Percentiles rank a stretch among this genome's conserved stretches.
These are phyloP conservation scores for Tachystola acroxantha DNA, from an alignment of 2,888 invertebrate species.

Conservation along the genomic window DNA sequence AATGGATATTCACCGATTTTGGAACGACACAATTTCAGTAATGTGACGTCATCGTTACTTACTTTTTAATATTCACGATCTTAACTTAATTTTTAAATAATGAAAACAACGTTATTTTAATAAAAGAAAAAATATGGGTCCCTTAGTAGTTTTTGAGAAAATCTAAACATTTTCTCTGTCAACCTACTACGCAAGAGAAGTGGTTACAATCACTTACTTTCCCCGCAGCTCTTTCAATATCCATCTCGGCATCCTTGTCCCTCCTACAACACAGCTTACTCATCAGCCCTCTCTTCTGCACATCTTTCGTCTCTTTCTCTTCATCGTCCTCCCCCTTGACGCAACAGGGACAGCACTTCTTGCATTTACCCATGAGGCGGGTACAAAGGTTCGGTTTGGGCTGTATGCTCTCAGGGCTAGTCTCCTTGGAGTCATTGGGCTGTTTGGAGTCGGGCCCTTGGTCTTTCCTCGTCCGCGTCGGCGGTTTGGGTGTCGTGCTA, in stretches of 20 bases:
- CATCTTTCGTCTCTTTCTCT: slow-evolving; percentile 22
- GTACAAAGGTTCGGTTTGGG: slow-evolving; percentile 50
- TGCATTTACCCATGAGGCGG: slow-evolving; percentile 60
- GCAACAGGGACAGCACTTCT: slow-evolving; percentile 72
- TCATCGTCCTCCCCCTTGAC: slow-evolving; percentile 45
- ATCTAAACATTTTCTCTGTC: no score
- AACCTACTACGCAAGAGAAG: no score
- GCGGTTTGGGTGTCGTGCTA: slow-evolving; percentile 66
- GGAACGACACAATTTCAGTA: no score
- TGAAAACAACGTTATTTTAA: no score
- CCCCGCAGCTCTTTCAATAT: slow-evolving; percentile 58
- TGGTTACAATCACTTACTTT: no score
- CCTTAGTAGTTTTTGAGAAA: no score
- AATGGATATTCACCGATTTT: no score
- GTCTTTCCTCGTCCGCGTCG: slow-evolving; percentile 42
- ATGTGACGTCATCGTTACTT: no score
- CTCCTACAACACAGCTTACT: slow-evolving; percentile 53
- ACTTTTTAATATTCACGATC: no score
- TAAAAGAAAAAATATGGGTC: no score
- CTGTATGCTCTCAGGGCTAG: slow-evolving; percentile 19
- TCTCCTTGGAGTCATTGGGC: slow-evolving; percentile 19
- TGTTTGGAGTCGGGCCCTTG: slow-evolving; percentile 18
- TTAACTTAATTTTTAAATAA: no score
- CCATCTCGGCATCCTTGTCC: slow-evolving; percentile 46
- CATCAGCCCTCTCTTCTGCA: slow-evolving; percentile 41